Evolutionary conservation across 1,140 invertebrate genomes (phyloP).

Genomic region (Cyrtorhinus lividipennis): DNA sequence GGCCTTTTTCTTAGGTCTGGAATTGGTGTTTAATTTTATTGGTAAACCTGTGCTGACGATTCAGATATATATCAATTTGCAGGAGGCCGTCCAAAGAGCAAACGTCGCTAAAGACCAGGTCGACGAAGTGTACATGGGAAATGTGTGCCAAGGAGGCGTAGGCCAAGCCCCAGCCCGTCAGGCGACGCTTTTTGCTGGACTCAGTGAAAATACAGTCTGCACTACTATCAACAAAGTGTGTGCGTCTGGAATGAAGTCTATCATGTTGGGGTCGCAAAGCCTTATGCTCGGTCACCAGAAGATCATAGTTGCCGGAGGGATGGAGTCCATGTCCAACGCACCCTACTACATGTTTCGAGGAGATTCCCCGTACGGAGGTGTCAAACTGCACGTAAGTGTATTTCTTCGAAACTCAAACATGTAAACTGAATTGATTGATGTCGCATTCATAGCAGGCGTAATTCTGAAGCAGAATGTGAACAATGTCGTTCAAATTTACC

Average conservation of each 20-base stretch:
- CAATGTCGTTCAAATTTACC: too few relatives aligned
- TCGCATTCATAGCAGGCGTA: too few relatives aligned
- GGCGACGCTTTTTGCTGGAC: conserved; percentile 78
- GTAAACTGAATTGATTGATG: neutral
- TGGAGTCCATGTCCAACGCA: conserved; percentile 99
- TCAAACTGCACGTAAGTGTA: conserved; percentile 54
- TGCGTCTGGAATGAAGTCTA: conserved; percentile 94
- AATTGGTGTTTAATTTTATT: too few relatives aligned
- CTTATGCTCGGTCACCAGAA: conserved; percentile 72
- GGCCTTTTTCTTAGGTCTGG: too few relatives aligned
- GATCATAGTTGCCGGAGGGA: conserved; percentile 87
- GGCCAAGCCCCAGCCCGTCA: conserved; percentile 90
- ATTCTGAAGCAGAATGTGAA: too few relatives aligned
- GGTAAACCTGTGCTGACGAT: too few relatives aligned
- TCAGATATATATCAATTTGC: too few relatives aligned
- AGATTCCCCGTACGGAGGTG: conserved; percentile 80
- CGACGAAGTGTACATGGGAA: conserved; percentile 93
- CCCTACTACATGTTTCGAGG: conserved; percentile 88
- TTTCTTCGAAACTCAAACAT: neutral
- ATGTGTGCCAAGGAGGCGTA: conserved; percentile 74
- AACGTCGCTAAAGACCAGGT: conserved; percentile 65
- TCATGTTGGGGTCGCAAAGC: conserved; percentile 84
- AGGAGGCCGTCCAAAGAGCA: conserved; percentile 68
- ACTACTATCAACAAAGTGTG: conserved; percentile 98
- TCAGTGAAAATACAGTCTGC: conserved; percentile 28